phyloP scores from a whole-genome alignment of 2,797 vertebrate species.

The Ceryle rudis region DNA sequence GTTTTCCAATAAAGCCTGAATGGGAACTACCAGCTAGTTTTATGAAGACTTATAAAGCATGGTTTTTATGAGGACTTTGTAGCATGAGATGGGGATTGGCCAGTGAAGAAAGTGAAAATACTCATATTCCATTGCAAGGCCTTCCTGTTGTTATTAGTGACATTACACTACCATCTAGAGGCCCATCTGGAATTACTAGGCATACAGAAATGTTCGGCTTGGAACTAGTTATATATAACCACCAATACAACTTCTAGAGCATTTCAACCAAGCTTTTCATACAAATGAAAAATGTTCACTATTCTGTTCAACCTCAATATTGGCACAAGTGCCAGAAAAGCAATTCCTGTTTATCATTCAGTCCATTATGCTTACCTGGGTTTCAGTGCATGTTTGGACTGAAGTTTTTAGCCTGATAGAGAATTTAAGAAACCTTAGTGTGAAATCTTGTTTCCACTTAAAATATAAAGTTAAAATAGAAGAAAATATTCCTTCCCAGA shows the following conservation, averaged over 20 bases:
- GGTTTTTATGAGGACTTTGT: not conserved
- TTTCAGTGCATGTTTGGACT: not conserved
- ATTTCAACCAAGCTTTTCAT: not conserved
- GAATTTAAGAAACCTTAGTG: not conserved
- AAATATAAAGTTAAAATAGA: not conserved
- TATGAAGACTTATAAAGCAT: not conserved
- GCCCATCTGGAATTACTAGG: not conserved
- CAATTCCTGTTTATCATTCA: accelerated
- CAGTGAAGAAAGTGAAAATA: not conserved
- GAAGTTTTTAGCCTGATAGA: not conserved
- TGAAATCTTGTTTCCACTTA: not conserved
- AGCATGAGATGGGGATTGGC: not conserved
- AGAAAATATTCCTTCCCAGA: not conserved
- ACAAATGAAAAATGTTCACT: not conserved
- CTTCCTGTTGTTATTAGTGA: not conserved
- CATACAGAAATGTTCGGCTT: not conserved
- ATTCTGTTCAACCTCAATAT: not conserved
- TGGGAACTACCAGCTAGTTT: not conserved
- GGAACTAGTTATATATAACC: not conserved
- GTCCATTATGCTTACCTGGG: not conserved
- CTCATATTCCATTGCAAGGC: accelerated
- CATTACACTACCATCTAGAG: conserved; percentile 38
- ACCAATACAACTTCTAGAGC: not conserved
- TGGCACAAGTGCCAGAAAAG: not conserved
- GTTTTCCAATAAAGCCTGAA: not conserved